phyloP scores from a whole-genome alignment of 2,113 vertebrate species.

The Xerus inauris region DNA sequence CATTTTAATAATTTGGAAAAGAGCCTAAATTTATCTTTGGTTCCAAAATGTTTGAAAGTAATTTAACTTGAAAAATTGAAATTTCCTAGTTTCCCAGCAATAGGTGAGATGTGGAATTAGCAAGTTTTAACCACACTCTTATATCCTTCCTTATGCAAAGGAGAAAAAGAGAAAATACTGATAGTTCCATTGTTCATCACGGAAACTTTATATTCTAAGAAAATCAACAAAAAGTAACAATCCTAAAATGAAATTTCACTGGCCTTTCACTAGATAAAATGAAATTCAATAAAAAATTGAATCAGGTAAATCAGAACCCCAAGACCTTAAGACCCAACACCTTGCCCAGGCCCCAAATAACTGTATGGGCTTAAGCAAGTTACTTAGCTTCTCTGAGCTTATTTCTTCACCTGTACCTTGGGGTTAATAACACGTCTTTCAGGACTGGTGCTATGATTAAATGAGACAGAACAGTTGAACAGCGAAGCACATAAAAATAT shows the following conservation, averaged over 20 bases:
- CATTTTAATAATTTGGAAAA: conserved; percentile 45
- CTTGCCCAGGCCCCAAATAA: background rate
- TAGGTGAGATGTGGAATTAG: background rate
- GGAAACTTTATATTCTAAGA: background rate
- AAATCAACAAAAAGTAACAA: conserved; percentile 5
- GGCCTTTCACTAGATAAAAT: background rate
- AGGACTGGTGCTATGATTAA: background rate
- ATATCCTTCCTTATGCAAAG: background rate
- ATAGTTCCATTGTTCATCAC: background rate
- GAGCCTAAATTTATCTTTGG: background rate
- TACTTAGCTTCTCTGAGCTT: background rate
- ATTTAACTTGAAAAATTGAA: conserved; percentile 5
- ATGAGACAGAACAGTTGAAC: background rate
- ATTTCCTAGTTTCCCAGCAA: background rate
- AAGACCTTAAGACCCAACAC: background rate
- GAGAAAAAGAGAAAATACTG: background rate
- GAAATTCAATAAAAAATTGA: conserved; percentile 44
- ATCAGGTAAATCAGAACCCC: background rate
- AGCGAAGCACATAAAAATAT: background rate
- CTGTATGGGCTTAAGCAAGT: background rate
- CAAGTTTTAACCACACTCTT: background rate
- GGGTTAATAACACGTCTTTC: conserved; percentile 17
- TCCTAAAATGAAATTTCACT: conserved; percentile 2
- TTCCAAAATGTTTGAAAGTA: conserved; percentile 15
- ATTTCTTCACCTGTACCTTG: conserved; percentile 33